Percentiles rank a stretch among this genome's conserved stretches.
Evolutionary conservation across 2,113 vertebrate species (phyloP).

Genomic region (Mormyrus lacerda): DNA sequence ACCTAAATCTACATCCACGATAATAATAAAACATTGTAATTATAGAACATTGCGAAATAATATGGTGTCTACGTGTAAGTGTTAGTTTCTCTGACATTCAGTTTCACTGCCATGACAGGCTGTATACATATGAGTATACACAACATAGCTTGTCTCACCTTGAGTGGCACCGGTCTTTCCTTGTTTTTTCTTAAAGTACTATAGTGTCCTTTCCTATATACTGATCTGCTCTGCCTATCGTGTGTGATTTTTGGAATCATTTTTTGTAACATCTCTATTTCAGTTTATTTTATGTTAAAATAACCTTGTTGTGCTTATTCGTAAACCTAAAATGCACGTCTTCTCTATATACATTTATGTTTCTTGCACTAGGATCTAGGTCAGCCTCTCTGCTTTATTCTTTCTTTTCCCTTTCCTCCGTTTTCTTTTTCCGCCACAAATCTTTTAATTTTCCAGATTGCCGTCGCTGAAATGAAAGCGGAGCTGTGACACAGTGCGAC

Average conservation of each 20-base stretch:
- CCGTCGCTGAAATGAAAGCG: background rate
- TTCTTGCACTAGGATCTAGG: background rate
- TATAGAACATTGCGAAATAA: background rate
- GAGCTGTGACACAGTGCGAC: background rate
- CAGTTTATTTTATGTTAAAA: background rate
- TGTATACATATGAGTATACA: background rate
- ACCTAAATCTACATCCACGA: background rate
- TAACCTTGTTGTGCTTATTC: background rate
- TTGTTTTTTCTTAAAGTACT: background rate
- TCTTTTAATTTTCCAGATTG: slow-evolving; percentile 22
- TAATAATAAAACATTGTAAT: background rate
- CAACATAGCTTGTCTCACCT: background rate
- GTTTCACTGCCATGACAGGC: too few relatives aligned
- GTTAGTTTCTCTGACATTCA: too few relatives aligned
- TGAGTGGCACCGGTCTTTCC: background rate
- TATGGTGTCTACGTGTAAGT: background rate
- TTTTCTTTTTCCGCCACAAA: slow-evolving; percentile 30
- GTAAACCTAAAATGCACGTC: background rate
- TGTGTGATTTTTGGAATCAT: background rate
- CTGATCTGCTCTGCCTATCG: background rate
- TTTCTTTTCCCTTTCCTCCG: slow-evolving; percentile 7
- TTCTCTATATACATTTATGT: background rate
- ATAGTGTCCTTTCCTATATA: background rate
- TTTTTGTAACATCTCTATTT: background rate
- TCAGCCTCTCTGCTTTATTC: background rate